These are phyloP conservation scores for Melieria crassipennis DNA, from an alignment of 2,888 invertebrate species.

Conservation along the genomic window DNA sequence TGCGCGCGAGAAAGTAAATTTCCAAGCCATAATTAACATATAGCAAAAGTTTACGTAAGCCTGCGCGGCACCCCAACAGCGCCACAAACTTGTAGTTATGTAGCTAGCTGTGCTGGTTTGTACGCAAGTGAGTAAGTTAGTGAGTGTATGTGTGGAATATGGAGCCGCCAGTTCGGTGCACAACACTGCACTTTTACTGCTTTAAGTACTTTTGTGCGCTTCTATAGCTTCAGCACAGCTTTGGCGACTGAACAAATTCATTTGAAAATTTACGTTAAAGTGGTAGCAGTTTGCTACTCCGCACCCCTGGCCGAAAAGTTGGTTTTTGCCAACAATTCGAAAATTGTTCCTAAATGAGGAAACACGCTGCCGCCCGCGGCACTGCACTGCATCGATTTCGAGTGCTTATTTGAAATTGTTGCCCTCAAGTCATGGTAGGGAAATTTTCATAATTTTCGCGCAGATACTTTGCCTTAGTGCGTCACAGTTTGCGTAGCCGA, in stretches of 20 bases:
- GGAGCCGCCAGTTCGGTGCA: background rate
- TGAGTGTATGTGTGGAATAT: background rate
- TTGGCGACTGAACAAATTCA: background rate
- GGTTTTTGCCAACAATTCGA: too few relatives aligned
- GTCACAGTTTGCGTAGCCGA: too few relatives aligned
- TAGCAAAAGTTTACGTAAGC: conserved; percentile 51
- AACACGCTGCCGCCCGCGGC: too few relatives aligned
- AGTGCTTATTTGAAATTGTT: too few relatives aligned
- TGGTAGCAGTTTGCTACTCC: too few relatives aligned
- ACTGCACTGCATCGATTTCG: too few relatives aligned
- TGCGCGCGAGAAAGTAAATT: conserved; percentile 48
- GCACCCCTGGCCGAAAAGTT: too few relatives aligned
- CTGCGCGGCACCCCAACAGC: background rate
- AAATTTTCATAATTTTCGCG: too few relatives aligned
- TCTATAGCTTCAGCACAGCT: background rate
- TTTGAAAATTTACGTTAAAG: too few relatives aligned
- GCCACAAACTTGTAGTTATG: background rate
- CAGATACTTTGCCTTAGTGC: too few relatives aligned
- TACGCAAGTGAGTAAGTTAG: background rate
- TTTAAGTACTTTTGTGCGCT: background rate
- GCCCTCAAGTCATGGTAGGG: too few relatives aligned
- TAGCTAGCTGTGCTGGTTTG: background rate
- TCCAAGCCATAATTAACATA: conserved; percentile 56
- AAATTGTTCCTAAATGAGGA: too few relatives aligned
- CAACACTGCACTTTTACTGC: background rate